phyloP scores from a whole-genome alignment of 2,113 vertebrate genomes.

The Xenopus borealis region DNA sequence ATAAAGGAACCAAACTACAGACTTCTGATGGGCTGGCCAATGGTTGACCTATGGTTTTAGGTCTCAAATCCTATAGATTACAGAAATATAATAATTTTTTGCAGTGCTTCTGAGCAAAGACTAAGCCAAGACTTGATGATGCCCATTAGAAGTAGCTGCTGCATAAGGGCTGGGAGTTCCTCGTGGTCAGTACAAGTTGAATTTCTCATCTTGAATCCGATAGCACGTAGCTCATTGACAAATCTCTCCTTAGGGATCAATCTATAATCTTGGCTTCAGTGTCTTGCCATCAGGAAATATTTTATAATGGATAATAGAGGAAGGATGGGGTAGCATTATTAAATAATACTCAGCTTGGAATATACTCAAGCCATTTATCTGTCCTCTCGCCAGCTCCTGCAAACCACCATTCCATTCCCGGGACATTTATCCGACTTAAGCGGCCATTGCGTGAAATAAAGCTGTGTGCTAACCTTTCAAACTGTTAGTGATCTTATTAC shows the following conservation, averaged over 20 bases:
- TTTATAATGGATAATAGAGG: neutral
- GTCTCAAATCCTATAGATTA: too few relatives aligned
- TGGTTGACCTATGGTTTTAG: too few relatives aligned
- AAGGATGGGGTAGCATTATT: constrained; percentile 10
- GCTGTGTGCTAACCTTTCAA: constrained; percentile 20
- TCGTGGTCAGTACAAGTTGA: too few relatives aligned
- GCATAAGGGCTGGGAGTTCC: too few relatives aligned
- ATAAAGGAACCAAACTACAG: too few relatives aligned
- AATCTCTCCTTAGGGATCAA: constrained; percentile 28
- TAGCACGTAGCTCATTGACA: neutral
- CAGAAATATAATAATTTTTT: too few relatives aligned
- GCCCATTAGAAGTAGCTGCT: too few relatives aligned
- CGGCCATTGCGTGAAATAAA: neutral
- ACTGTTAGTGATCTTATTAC: constrained; percentile 7
- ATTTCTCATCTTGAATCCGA: too few relatives aligned
- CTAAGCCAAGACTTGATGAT: too few relatives aligned
- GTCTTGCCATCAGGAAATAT: constrained; percentile 15
- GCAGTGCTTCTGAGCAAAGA: too few relatives aligned
- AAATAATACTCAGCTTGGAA: constrained; percentile 13
- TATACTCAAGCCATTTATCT: constrained; percentile 11
- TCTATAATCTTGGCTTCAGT: constrained; percentile 32
- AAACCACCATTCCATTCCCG: neutral
- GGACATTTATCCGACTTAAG: neutral
- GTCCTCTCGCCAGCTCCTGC: neutral
- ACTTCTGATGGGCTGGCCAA: too few relatives aligned